Percentiles rank a stretch among this genome's conserved stretches.
These are phyloP conservation scores for Drosophila rhopaloa DNA, from an alignment of 1,140 invertebrate species.

Conservation along the genomic window DNA sequence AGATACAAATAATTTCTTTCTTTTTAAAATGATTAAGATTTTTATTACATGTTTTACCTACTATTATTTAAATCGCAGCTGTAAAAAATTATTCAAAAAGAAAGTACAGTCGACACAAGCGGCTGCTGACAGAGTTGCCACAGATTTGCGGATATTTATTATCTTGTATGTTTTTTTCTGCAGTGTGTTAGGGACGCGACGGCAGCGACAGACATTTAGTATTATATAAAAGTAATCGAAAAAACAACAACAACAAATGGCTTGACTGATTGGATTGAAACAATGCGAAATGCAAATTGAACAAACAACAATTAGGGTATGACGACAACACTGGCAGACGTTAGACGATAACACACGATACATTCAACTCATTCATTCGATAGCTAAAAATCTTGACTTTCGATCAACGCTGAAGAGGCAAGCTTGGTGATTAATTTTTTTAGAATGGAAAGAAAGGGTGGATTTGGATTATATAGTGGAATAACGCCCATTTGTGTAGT, in stretches of 20 bases:
- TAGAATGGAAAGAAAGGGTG: slow-evolving; percentile 17
- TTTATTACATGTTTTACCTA: background rate
- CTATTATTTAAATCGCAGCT: slow-evolving; percentile 10
- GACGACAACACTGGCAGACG: slow-evolving; percentile 73
- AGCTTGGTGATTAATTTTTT: slow-evolving; percentile 20
- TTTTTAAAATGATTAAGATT: no score
- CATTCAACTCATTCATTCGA: slow-evolving; percentile 32
- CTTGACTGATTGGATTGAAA: slow-evolving; percentile 35
- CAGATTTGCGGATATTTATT: slow-evolving; percentile 29
- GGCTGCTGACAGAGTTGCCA: slow-evolving; percentile 61
- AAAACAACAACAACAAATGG: slow-evolving; percentile 79
- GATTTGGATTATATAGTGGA: background rate
- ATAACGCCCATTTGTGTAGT: slow-evolving; percentile 7
- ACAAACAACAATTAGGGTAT: slow-evolving; percentile 66
- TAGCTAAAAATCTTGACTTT: slow-evolving; percentile 17
- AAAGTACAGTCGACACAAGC: slow-evolving; percentile 51
- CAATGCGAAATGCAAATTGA: slow-evolving; percentile 64
- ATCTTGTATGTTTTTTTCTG: slow-evolving; percentile 19
- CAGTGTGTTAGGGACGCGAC: slow-evolving; percentile 50
- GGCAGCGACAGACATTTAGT: slow-evolving; percentile 72
- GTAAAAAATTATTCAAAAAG: slow-evolving; percentile 15
- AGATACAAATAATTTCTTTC: background rate
- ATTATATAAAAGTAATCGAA: slow-evolving; percentile 45
- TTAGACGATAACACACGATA: slow-evolving; percentile 43
- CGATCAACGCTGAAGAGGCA: slow-evolving; percentile 34